Conservation (phyloP, 1,140 invertebrate species). For the Hermatobates lingyangjiaoensis region DNA sequence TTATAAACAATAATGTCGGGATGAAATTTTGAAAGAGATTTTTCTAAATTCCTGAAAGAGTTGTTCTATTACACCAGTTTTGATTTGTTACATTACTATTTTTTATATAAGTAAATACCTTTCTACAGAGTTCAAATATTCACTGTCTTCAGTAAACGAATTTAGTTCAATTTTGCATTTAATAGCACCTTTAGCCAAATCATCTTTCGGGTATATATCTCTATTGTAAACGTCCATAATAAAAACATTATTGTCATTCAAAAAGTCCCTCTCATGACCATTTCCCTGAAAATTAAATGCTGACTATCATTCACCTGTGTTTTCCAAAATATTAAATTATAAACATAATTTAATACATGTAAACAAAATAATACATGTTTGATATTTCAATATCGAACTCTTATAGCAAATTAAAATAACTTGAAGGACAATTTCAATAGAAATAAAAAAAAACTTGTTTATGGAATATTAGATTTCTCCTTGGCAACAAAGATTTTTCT, state of each 20-base stretch:
- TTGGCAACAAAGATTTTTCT: too few relatives aligned
- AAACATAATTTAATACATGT: neutral
- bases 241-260: slow-evolving; percentile 46
- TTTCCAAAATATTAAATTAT: neutral
- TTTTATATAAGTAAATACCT: slow-evolving; percentile 30
- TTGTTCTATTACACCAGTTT: neutral
- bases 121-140: slow-evolving; percentile 47
- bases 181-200: slow-evolving; percentile 51
- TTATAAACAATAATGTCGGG: slow-evolving; percentile 72
- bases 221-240: slow-evolving; percentile 77
- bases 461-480: too few relatives aligned
- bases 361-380: too few relatives aligned
- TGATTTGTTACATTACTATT: neutral
- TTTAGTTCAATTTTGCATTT: slow-evolving; percentile 47
- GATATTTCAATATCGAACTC: too few relatives aligned
- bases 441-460: too few relatives aligned
- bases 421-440: too few relatives aligned
- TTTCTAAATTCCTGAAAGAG: slow-evolving; percentile 39
- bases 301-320: too few relatives aligned
- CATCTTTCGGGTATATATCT: slow-evolving; percentile 61
- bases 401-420: too few relatives aligned
- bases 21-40: slow-evolving; percentile 47
- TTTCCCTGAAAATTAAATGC: slow-evolving; percentile 46
- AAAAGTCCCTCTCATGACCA: slow-evolving; percentile 66
- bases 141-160: slow-evolving; percentile 41